These are phyloP conservation scores for Numida meleagris DNA, from an alignment of 2,113 vertebrate species.

Conservation along the genomic window DNA sequence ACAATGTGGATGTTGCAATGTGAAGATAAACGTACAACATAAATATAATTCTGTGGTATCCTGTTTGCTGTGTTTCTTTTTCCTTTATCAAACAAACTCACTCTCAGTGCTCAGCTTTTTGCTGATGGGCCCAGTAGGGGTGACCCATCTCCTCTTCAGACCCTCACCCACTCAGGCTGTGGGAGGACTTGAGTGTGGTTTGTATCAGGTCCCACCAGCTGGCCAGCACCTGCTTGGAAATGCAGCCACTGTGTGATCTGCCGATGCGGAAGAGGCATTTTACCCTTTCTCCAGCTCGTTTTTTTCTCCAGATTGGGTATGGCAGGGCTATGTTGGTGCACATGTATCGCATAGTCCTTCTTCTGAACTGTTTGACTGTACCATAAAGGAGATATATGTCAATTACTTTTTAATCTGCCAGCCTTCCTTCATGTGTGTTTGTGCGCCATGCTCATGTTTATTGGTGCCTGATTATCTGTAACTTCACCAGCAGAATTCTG, in stretches of 20 bases:
- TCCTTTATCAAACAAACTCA: not conserved
- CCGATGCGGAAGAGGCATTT: not conserved
- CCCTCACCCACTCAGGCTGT: not conserved
- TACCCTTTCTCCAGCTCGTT: not conserved
- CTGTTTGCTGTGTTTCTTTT: conserved; percentile 63
- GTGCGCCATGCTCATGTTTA: not conserved
- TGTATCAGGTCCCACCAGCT: not conserved
- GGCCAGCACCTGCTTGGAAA: not conserved
- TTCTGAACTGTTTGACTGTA: not conserved
- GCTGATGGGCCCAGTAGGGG: not conserved
- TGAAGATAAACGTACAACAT: conserved; percentile 90
- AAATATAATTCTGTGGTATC: conserved; percentile 91
- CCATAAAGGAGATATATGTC: not conserved
- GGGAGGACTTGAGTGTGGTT: not conserved
- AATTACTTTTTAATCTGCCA: not conserved
- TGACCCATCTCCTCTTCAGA: not conserved
- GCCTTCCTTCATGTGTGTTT: not conserved
- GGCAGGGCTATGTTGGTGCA: not conserved
- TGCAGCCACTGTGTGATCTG: no score
- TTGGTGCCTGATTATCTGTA: not conserved
- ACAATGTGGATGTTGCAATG: conserved; percentile 90
- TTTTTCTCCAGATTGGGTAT: not conserved
- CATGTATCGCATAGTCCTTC: not conserved
- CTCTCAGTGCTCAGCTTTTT: not conserved
- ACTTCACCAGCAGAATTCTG: not conserved